Evolutionary conservation across 2,888 invertebrate species (phyloP).

Genomic region (Diadegma fenestrale): DNA sequence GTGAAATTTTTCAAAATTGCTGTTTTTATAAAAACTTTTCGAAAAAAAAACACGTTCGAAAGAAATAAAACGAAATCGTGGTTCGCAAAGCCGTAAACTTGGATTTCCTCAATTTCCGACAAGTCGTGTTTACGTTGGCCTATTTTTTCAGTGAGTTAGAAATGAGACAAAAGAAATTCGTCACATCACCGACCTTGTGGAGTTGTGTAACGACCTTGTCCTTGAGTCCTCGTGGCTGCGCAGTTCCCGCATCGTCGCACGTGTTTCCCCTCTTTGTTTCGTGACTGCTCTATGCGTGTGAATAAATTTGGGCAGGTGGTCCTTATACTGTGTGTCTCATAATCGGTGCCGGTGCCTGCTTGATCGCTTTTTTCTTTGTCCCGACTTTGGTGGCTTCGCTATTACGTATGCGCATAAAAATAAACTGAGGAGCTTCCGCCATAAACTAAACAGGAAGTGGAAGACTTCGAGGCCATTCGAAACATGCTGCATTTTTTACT

Average conservation of each 20-base stretch:
- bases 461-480: background rate
- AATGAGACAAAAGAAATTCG: slow-evolving; percentile 58
- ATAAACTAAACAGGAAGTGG: slow-evolving; percentile 6
- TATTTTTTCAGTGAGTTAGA: slow-evolving; percentile 22
- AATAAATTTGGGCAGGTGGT: slow-evolving; percentile 67
- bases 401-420: slow-evolving; percentile 41
- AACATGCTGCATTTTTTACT: background rate
- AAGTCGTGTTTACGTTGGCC: background rate
- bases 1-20: background rate
- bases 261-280: slow-evolving; percentile 32
- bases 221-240: slow-evolving; percentile 61
- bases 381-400: background rate
- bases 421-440: slow-evolving; percentile 30
- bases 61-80: background rate
- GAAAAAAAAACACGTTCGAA: background rate
- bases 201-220: slow-evolving; percentile 57
- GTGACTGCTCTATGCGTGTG: slow-evolving; percentile 58
- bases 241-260: slow-evolving; percentile 59
- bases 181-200: slow-evolving; percentile 61
- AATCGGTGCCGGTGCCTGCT: slow-evolving; percentile 33
- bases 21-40: background rate
- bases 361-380: slow-evolving; percentile 55
- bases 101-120: background rate
- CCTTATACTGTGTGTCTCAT: slow-evolving; percentile 34
- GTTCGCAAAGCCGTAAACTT: background rate